These are phyloP conservation scores for Melanostoma scalare DNA, from an alignment of 2,888 invertebrate genomes.

Conservation along the genomic window DNA sequence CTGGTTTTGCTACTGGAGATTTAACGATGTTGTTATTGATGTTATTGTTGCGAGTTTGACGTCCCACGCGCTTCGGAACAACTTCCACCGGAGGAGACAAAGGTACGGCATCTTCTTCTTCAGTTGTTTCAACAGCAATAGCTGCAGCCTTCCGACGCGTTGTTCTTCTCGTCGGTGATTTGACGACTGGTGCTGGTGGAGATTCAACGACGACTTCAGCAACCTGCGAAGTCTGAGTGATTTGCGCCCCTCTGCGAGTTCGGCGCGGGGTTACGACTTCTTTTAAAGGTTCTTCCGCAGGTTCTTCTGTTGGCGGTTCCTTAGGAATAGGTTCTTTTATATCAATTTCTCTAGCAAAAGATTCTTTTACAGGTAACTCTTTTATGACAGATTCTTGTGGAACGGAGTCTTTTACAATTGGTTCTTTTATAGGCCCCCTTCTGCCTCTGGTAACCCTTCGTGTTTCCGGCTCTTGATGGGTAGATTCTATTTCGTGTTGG, in stretches of 20 bases:
- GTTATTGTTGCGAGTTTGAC: constrained; percentile 75
- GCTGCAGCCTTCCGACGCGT: constrained; percentile 40
- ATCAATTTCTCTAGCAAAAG: background rate
- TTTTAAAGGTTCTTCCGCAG: constrained; percentile 11
- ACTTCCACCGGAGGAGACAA: constrained; percentile 60
- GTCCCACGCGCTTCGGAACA: constrained; percentile 78
- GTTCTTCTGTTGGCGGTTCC: background rate
- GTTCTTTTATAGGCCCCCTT: constrained; percentile 59
- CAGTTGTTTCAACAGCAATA: constrained; percentile 4
- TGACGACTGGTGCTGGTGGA: constrained; percentile 11
- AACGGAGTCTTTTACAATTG: constrained; percentile 9
- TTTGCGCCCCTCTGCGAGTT: constrained; percentile 54
- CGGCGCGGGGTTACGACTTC: constrained; percentile 45
- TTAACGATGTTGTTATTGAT: constrained; percentile 77
- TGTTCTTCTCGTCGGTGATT: constrained; percentile 59
- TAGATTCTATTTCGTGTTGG: no score
- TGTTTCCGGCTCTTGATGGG: constrained; percentile 55
- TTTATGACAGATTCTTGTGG: constrained; percentile 8
- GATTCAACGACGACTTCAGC: constrained; percentile 13
- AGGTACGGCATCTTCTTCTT: constrained; percentile 56
- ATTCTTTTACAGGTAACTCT: constrained; percentile 30
- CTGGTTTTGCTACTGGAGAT: constrained; percentile 40
- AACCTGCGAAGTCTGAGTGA: constrained; percentile 9
- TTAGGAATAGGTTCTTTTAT: constrained; percentile 8
- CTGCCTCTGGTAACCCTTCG: constrained; percentile 77